Conservation (phyloP, 2,888 invertebrate species). For the Melinaea menophilus region DNA sequence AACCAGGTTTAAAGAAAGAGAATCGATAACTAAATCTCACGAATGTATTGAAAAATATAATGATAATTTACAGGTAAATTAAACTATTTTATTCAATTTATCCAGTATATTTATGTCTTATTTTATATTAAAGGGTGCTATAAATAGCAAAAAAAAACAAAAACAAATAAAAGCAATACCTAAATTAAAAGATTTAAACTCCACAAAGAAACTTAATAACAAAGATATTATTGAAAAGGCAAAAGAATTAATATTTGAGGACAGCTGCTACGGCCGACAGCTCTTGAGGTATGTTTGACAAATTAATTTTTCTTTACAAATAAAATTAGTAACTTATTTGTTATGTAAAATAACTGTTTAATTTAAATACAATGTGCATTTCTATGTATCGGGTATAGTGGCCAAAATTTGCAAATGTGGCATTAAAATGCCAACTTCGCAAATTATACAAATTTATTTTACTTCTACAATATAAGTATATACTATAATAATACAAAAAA, state of each 20-base stretch:
- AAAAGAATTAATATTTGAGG: slow-evolving; percentile 48
- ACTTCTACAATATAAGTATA: too few relatives aligned
- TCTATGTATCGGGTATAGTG: too few relatives aligned
- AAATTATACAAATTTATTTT: too few relatives aligned
- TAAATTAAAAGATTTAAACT: slow-evolving; percentile 19
- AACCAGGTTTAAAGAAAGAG: slow-evolving; percentile 19
- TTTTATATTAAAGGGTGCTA: slow-evolving; percentile 37
- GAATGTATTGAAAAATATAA: slow-evolving; percentile 54
- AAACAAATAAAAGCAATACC: slow-evolving; percentile 32
- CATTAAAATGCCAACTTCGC: too few relatives aligned
- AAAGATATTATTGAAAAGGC: slow-evolving; percentile 43
- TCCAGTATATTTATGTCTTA: background rate
- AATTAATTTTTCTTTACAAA: background rate
- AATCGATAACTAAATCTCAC: slow-evolving; percentile 46
- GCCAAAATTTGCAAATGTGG: too few relatives aligned
- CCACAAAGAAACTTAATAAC: slow-evolving; percentile 31
- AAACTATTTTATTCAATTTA: background rate
- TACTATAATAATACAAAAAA: background rate
- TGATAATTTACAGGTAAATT: slow-evolving; percentile 44
- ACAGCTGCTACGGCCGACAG: slow-evolving; percentile 50
- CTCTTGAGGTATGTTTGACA: slow-evolving; percentile 44
- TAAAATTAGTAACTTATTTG: too few relatives aligned
- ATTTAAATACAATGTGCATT: too few relatives aligned
- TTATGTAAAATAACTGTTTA: too few relatives aligned
- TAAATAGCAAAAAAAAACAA: slow-evolving; percentile 36